A percentile compares a stretch with the other conserved stretches of the same genome.
Conservation (phyloP, 2,113 vertebrate species). For the Cromileptes altivelis region DNA sequence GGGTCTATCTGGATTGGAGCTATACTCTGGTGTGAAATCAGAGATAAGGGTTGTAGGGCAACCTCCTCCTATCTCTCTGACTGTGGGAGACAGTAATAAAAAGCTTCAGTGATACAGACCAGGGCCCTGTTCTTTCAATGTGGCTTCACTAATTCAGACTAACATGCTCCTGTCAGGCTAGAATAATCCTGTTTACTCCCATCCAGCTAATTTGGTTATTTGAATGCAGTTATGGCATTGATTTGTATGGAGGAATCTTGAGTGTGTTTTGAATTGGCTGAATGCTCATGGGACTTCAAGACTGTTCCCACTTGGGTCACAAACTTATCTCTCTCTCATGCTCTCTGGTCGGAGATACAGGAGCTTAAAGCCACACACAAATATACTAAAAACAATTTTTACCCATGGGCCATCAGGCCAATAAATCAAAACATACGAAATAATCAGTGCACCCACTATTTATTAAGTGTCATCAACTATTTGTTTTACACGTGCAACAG, state of each 20-base stretch:
- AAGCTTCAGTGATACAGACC: slow-evolving; percentile 6
- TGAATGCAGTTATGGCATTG: neutral
- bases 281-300: neutral
- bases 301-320: too few species aligned
- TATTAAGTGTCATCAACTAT: too few species aligned
- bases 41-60: slow-evolving; percentile 43
- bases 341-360: too few species aligned
- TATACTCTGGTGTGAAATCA: slow-evolving; percentile 42
- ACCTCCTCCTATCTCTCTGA: slow-evolving; percentile 8
- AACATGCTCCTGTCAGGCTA: neutral
- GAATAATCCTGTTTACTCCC: slow-evolving; percentile 1
- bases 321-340: too few species aligned
- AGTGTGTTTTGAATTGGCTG: neutral
- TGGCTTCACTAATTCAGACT: neutral
- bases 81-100: neutral
- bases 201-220: neutral
- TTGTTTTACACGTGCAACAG: too few species aligned
- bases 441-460: too few species aligned
- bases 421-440: too few species aligned
- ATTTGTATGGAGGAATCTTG: neutral
- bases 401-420: too few species aligned
- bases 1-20: slow-evolving; percentile 46
- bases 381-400: too few species aligned
- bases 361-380: too few species aligned
- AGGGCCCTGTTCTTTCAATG: neutral